Percentiles rank a stretch among this genome's conserved stretches.
Conservation (phyloP, 2,888 invertebrate genomes). For the Diarsia mendica region DNA sequence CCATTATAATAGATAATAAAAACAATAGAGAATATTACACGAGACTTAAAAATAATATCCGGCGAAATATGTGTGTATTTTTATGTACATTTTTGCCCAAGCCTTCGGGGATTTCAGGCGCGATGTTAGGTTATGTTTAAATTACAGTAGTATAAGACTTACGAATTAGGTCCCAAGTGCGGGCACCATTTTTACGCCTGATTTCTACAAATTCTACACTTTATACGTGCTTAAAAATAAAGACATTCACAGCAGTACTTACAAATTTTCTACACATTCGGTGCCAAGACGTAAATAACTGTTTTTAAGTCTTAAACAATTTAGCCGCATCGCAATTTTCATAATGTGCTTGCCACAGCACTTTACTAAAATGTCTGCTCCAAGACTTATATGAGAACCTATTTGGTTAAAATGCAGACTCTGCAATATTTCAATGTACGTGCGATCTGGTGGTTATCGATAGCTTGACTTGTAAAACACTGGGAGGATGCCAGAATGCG, state of each 20-base stretch:
- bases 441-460: constrained; percentile 47
- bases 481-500: constrained; percentile 55
- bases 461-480: constrained; percentile 37
- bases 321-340: constrained; percentile 16
- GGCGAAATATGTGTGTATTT: no score
- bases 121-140: no score
- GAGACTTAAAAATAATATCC: no score
- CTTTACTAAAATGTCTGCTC: constrained; percentile 37
- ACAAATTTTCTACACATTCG: neutral
- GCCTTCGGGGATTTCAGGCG: no score
- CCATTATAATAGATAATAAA: no score
- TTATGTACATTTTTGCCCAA: no score
- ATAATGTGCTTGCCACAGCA: constrained; percentile 28
- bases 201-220: neutral
- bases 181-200: neutral
- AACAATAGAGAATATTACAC: no score
- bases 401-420: constrained; percentile 43
- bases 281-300: constrained; percentile 21
- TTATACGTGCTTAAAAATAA: neutral
- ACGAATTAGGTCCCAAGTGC: neutral
- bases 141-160: neutral
- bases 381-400: constrained; percentile 4
- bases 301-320: constrained; percentile 14
- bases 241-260: constrained; percentile 4
- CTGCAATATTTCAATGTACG: constrained; percentile 20